Evolutionary conservation across 2,797 vertebrate species (phyloP).

Genomic region (Margarornis squamiger): DNA sequence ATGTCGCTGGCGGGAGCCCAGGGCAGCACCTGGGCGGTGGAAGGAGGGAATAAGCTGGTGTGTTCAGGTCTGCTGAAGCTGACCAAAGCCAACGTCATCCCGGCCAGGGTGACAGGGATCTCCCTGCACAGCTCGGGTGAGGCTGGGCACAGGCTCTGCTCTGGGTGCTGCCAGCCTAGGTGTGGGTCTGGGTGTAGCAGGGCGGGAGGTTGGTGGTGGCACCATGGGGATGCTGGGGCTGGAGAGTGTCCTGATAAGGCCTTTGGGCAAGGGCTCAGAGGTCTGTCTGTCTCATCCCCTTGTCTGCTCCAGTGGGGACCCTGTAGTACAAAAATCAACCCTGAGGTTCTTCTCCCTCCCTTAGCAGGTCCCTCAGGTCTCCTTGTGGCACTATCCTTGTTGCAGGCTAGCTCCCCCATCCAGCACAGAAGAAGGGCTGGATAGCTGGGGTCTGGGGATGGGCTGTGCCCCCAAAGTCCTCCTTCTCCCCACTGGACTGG

Average conservation of each 20-base stretch:
- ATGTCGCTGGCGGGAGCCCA: conserved; percentile 93
- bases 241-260: not conserved
- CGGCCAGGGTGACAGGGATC: conserved; percentile 84
- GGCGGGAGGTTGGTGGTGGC: not conserved
- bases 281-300: not conserved
- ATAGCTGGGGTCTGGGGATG: not conserved
- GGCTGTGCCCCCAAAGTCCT: not conserved
- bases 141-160: not conserved
- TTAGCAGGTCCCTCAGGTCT: not conserved
- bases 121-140: conserved; percentile 84
- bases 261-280: rapidly evolving
- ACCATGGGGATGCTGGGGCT: not conserved
- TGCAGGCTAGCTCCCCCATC: not conserved
- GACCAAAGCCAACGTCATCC: conserved; percentile 88
- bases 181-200: not conserved
- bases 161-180: rapidly evolving
- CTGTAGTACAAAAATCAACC: not conserved
- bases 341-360: not conserved
- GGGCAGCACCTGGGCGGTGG: conserved; percentile 93
- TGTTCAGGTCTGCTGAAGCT: conserved; percentile 91
- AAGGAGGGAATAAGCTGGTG: conserved; percentile 96
- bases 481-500: not conserved
- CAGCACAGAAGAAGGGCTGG: not conserved
- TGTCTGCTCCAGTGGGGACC: not conserved
- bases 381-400: not conserved